Evolutionary conservation across 2,888 invertebrate species (phyloP), one percentile per base, ranked within the genome.

Genomic region (Hyles lineata): DNA sequence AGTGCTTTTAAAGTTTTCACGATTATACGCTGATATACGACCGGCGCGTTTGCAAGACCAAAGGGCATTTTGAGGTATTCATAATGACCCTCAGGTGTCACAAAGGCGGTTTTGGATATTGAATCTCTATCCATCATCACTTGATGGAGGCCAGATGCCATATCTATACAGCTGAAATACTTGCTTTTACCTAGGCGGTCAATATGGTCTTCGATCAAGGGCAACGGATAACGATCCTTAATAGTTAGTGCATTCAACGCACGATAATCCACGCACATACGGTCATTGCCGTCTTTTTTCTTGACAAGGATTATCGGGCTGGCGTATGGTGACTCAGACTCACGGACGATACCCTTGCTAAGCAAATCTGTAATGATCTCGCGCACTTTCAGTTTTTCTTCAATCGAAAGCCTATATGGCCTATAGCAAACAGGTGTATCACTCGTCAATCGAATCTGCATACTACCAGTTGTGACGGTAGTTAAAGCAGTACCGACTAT

Each of bases 91-190:
- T 29, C 29, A 29, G 29, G 29, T 29, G 29, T 29, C 29, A 29
- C 29, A 29, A 29, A 29, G 29, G 32, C 32, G 32, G 32, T 35
- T 35, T 35, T 35, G 32, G 32, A 35, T 35, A 35, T 35, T 35
- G 32, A 35, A 35, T 35, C 32, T 35, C 32, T 35, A 35, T 35
- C 32, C 32, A 35, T 35, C 32, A 35, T 35, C 32, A 35, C 32
- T 6, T 35, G 32, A 59, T 87, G 85, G 74, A 85, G 86, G 0
- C 85, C 85, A 60, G 83, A 84, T 6, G 79, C 78, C 3, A 87
- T 67, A 71, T 83, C 83, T 9, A n/a, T 21, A n/a, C 62, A 62
- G n/a, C 58, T 69, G 35, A 69, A 72, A 29, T 23, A 62, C 32
- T 62, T 23, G 32, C 32, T 79, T 79, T 35, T 35, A 55, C 80